phyloP scores from a whole-genome alignment of 2,888 invertebrate genomes.

The Eurytoma californica region DNA sequence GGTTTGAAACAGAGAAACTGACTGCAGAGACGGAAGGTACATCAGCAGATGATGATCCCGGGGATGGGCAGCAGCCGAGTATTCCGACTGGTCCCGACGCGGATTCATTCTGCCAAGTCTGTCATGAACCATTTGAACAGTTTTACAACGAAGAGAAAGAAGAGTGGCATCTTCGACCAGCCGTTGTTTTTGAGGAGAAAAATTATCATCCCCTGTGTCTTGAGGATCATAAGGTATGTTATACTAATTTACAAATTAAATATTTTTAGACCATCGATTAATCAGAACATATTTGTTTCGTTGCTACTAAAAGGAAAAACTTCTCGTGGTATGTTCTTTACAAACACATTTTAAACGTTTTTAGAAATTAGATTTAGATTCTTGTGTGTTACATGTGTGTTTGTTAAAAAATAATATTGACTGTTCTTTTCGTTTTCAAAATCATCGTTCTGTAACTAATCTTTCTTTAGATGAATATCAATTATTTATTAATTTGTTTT shows the following conservation, averaged over 20 bases:
- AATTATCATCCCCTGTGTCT: slow-evolving; percentile 94
- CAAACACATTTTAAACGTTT: slow-evolving; percentile 9
- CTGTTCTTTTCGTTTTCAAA: background rate
- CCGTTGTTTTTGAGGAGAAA: slow-evolving; percentile 84
- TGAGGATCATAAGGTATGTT: slow-evolving; percentile 86
- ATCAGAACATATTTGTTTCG: slow-evolving; percentile 29
- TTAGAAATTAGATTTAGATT: background rate
- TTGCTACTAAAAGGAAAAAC: slow-evolving; percentile 55
- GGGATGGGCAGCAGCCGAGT: slow-evolving; percentile 75
- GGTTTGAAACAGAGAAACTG: slow-evolving; percentile 86
- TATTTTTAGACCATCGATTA: slow-evolving; percentile 5
- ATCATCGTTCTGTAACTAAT: background rate
- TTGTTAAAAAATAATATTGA: background rate
- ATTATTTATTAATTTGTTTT: background rate
- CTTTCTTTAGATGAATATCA: background rate
- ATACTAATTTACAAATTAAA: background rate
- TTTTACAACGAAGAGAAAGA: slow-evolving; percentile 77
- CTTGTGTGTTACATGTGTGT: background rate
- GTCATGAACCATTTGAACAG: slow-evolving; percentile 53
- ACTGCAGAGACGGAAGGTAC: slow-evolving; percentile 77
- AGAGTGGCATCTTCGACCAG: slow-evolving; percentile 95
- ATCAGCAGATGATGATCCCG: slow-evolving; percentile 78
- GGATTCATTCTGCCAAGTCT: slow-evolving; percentile 48
- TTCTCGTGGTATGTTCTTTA: slow-evolving; percentile 52
- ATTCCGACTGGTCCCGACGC: slow-evolving; percentile 46